phyloP scores from a whole-genome alignment of 2,797 vertebrate genomes.

The Coregonus ussuriensis region DNA sequence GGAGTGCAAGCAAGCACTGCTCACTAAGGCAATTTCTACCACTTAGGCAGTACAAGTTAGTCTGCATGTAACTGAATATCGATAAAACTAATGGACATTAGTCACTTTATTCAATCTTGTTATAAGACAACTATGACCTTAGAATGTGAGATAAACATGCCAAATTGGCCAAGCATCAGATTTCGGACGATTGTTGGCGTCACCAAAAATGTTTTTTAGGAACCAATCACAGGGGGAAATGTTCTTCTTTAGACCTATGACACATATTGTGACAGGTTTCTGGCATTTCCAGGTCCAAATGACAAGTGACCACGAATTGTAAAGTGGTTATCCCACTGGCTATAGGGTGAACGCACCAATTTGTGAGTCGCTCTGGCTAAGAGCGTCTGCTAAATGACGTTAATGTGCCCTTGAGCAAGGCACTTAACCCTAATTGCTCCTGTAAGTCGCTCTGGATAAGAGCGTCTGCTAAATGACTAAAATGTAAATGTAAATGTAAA shows the following conservation, averaged over 20 bases:
- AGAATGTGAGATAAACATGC: neutral
- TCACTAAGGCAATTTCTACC: conserved; percentile 9
- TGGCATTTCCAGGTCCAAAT: conserved; percentile 7
- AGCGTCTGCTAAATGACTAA: too few relatives aligned
- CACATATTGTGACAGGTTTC: conserved; percentile 1
- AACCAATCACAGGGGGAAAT: neutral
- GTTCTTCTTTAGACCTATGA: neutral
- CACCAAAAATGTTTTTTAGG: neutral
- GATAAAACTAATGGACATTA: neutral
- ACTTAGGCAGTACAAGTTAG: conserved; percentile 1
- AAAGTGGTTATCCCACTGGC: too few relatives aligned
- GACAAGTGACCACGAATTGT: conserved; percentile 11
- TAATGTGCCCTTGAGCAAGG: too few relatives aligned
- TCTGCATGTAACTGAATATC: neutral
- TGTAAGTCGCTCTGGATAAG: too few relatives aligned
- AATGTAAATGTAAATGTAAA: too few relatives aligned
- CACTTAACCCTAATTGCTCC: too few relatives aligned
- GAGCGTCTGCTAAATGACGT: too few relatives aligned
- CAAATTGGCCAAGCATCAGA: neutral
- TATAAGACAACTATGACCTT: neutral
- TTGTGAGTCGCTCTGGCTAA: too few relatives aligned
- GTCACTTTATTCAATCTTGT: conserved; percentile 10
- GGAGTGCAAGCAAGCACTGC: neutral
- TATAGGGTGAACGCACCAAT: too few relatives aligned
- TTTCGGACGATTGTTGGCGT: too few relatives aligned